Evolutionary conservation across 2,797 vertebrate species (phyloP), one percentile per base, ranked within the genome.

Genomic region (Falco novaeseelandiae): DNA sequence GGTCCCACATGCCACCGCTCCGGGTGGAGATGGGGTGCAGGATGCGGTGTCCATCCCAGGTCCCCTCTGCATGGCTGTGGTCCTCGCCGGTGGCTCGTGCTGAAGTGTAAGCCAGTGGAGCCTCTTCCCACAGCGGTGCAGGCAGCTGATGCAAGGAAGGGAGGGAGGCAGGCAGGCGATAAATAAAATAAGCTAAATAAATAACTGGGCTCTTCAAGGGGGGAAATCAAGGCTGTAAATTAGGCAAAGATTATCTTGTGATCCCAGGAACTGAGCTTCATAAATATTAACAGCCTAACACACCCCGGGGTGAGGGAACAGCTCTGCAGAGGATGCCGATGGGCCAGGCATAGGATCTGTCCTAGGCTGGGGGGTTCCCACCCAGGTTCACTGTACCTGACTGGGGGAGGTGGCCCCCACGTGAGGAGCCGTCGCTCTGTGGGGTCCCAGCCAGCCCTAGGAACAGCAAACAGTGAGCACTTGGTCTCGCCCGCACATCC

Each of bases 231-330:
- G 30, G 62, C 91, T 85, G 84, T 54, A 78, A 89, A 71, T 77
- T 27, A 79, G 62, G 54, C 54, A 48, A 21, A 72, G 62, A 57
- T 54, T 49, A 65, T 79, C 48, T 71, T 48, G 51, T 44, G 62
- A 65, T 59, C 49, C 27, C 7, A 6, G 59, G 57, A 72, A 27
- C 38, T 1, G 48, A 83, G 36, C 29, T 83, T 58, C 3, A 4
- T 70, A 14, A 70, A 44, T 23, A 27, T 3, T 12, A 49, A n/a
- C 10, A 7, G 46, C 14, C 19, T 21, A 3, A 27, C 0, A 1
- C 0, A 14, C 16, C 34, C 21, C 0, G 0, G 52, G 49, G 38
- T 0, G 5, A 38, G 83, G 54, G 59, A 32, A 3, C 34, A 27
- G 72, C 86, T 40, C 67, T 19, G 86, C 38, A 26, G 80, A 21